Conservation (phyloP, 64 coral and sea anemone genomes). For the Montipora capricornis region DNA sequence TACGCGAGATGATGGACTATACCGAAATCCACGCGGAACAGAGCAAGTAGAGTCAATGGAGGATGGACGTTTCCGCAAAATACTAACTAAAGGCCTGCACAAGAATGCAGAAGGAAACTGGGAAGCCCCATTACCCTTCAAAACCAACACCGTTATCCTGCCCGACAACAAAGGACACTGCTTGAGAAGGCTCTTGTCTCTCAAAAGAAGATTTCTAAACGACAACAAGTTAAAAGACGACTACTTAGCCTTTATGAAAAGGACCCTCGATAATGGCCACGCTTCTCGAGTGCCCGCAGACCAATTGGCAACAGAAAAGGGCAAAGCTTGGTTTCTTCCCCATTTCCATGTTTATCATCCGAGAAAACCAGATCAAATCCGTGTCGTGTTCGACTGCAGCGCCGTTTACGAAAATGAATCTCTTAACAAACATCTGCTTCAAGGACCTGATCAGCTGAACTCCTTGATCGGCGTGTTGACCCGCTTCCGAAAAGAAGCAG, state of each 20-base stretch:
- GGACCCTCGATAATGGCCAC: slow-evolving; percentile 37
- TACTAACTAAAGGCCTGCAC: slow-evolving; percentile 33
- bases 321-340: slow-evolving; percentile 54
- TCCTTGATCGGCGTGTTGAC: slow-evolving; percentile 31
- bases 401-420: slow-evolving; percentile 51
- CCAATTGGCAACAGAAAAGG: not conserved
- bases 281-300: slow-evolving; percentile 21
- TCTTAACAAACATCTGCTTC: slow-evolving; percentile 36
- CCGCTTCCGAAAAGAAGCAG: slow-evolving; percentile 46
- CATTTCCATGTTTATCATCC: slow-evolving; percentile 54
- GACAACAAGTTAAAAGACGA: not conserved
- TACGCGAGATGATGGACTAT: slow-evolving; percentile 67
- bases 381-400: slow-evolving; percentile 49
- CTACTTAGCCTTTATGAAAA: slow-evolving; percentile 53
- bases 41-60: slow-evolving; percentile 5
- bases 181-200: slow-evolving; percentile 33
- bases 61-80: slow-evolving; percentile 20
- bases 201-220: slow-evolving; percentile 25
- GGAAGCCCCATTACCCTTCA: slow-evolving; percentile 59
- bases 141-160: not conserved
- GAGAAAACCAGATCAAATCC: slow-evolving; percentile 41
- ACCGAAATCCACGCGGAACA: slow-evolving; percentile 26
- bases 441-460: slow-evolving; percentile 54
- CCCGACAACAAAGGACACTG: slow-evolving; percentile 54
- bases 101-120: slow-evolving; percentile 53